Percentiles rank a stretch among this genome's conserved stretches.
phyloP scores from a whole-genome alignment of 2,888 invertebrate species.

The Meandrusa payeni region DNA sequence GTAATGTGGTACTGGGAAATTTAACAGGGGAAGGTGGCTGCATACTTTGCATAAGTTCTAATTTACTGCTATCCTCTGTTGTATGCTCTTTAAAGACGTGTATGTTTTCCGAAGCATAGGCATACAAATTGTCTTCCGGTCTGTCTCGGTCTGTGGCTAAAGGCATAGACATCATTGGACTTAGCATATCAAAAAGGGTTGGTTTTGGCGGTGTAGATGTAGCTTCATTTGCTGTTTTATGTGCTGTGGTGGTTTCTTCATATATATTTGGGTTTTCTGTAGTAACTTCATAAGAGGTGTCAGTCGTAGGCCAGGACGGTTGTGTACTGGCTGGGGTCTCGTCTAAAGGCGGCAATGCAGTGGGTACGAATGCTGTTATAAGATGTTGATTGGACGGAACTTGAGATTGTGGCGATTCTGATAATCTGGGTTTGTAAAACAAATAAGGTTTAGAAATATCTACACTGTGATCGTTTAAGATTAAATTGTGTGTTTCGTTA shows the following conservation, averaged over 20 bases:
- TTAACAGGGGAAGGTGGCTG: constrained; percentile 73
- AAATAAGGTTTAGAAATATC: constrained; percentile 51
- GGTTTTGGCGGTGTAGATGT: constrained; percentile 41
- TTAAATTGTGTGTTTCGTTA: constrained; percentile 66
- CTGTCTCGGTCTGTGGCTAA: constrained; percentile 60
- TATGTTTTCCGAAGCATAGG: constrained; percentile 65
- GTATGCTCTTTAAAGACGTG: constrained; percentile 59
- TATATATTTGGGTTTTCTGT: constrained; percentile 42
- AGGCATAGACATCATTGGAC: constrained; percentile 73
- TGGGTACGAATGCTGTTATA: constrained; percentile 55
- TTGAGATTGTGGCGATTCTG: constrained; percentile 57
- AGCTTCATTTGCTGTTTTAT: constrained; percentile 32
- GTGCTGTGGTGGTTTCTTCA: constrained; percentile 50
- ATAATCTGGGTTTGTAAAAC: constrained; percentile 63
- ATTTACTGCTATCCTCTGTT: constrained; percentile 45
- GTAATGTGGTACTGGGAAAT: constrained; percentile 38
- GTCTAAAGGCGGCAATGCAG: constrained; percentile 48
- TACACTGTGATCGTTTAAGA: constrained; percentile 48
- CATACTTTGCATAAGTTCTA: constrained; percentile 83
- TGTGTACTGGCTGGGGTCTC: constrained; percentile 33
- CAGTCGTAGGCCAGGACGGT: constrained; percentile 42
- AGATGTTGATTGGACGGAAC: constrained; percentile 42
- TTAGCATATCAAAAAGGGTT: constrained; percentile 61
- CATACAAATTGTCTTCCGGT: constrained; percentile 66
- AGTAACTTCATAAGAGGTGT: constrained; percentile 42